phyloP scores from a whole-genome alignment of 1,140 invertebrate genomes.

The Sycobia sp. region DNA sequence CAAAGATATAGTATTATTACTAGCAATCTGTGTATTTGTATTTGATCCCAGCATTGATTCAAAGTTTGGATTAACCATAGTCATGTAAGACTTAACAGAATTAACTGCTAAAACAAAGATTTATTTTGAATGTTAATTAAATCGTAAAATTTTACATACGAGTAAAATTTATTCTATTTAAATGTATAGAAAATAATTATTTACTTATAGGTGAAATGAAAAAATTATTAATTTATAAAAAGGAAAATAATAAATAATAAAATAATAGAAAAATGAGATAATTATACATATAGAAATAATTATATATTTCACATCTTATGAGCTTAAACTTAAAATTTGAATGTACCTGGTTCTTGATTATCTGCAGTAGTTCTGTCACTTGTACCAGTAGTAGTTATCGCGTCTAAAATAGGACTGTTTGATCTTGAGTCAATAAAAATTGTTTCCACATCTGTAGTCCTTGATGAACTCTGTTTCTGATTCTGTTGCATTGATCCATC shows the following conservation, averaged over 20 bases:
- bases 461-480: not conserved
- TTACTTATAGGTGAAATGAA: too few species aligned
- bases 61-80: constrained; percentile 32
- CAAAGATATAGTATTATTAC: not conserved
- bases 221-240: too few species aligned
- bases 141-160: not conserved
- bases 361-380: constrained; percentile 1
- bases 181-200: not conserved
- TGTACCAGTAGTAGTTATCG: not conserved
- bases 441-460: not conserved
- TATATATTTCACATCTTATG: too few species aligned
- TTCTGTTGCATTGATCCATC: not conserved
- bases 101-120: not conserved
- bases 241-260: too few species aligned
- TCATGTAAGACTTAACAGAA: constrained; percentile 25
- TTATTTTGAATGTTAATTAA: not conserved
- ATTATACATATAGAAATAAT: too few species aligned
- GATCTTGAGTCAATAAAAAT: constrained; percentile 30
- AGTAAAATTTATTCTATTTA: too few species aligned
- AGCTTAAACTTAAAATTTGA: too few species aligned
- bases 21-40: not conserved
- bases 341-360: too few species aligned
- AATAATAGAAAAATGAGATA: too few species aligned
- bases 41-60: constrained; percentile 19
- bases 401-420: constrained; percentile 16